These are phyloP conservation scores for Nothobranchius kuhntae DNA, from an alignment of 2,113 vertebrate species.

Conservation along the genomic window DNA sequence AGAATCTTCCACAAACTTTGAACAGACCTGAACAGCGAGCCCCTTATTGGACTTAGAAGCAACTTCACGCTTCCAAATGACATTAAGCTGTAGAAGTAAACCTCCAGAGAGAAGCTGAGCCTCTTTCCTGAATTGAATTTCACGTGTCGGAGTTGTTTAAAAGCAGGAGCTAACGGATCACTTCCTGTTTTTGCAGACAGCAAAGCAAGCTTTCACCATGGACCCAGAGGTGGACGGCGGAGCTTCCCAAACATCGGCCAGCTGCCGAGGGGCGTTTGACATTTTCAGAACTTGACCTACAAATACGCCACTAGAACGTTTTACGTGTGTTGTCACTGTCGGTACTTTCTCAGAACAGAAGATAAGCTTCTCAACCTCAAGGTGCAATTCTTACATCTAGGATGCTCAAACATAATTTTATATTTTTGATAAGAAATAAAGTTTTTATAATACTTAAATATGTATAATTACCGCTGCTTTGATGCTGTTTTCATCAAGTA, in stretches of 20 bases:
- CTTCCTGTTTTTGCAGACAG: slow-evolving; percentile 65
- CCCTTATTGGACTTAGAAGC: neutral
- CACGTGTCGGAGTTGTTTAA: slow-evolving; percentile 1
- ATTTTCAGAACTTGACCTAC: slow-evolving; percentile 51
- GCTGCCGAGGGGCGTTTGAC: slow-evolving; percentile 51
- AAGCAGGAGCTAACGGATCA: slow-evolving; percentile 30
- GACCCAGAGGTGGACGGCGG: slow-evolving; percentile 32
- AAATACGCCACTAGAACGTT: slow-evolving; percentile 59
- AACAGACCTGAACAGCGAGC: neutral
- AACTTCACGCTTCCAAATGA: neutral
- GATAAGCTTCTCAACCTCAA: slow-evolving; percentile 2
- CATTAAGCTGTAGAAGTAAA: slow-evolving; percentile 15
- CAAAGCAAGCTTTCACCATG: slow-evolving; percentile 50
- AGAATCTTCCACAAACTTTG: slow-evolving; percentile 27
- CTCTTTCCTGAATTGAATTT: neutral
- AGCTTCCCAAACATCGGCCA: slow-evolving; percentile 29
- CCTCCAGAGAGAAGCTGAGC: neutral
- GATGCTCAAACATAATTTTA: slow-evolving; percentile 43
- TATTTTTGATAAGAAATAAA: slow-evolving; percentile 37
- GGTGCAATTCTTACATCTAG: slow-evolving; percentile 27
- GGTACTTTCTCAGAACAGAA: slow-evolving; percentile 23
- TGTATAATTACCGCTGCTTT: neutral
- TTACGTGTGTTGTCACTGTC: slow-evolving; percentile 39
- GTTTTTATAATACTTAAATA: slow-evolving; percentile 22
- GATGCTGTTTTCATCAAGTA: slow-evolving; percentile 8